Conservation (phyloP, 2,888 invertebrate genomes). For the Apamea epomidion region DNA sequence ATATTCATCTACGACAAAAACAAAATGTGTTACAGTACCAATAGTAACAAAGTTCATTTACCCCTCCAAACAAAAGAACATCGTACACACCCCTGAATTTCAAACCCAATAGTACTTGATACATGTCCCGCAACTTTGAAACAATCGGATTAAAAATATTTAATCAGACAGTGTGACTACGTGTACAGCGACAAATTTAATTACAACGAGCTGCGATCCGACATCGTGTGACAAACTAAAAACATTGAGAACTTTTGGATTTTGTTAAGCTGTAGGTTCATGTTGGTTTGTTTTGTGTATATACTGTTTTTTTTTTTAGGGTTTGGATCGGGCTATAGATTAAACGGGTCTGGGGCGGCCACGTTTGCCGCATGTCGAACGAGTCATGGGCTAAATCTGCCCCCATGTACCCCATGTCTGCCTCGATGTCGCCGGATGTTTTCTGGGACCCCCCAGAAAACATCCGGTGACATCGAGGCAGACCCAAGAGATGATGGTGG, state of each 20-base stretch:
- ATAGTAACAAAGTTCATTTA: not conserved
- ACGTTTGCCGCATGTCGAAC: not conserved
- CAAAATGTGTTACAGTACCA: not conserved
- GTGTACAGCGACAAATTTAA: conserved; percentile 68
- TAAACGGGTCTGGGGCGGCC: not conserved
- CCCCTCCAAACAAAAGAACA: not conserved
- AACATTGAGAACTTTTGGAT: conserved; percentile 56
- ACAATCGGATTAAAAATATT: conserved; percentile 67
- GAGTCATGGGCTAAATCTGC: too few species aligned
- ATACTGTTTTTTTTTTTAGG: not conserved
- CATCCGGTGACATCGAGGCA: too few species aligned
- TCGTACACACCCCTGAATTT: not conserved
- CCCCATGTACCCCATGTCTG: too few species aligned
- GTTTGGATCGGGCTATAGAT: not conserved
- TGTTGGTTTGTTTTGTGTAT: conserved; percentile 2
- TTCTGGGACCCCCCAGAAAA: too few species aligned
- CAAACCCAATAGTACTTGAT: conserved; percentile 29
- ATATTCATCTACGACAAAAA: not conserved
- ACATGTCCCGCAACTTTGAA: conserved; percentile 34
- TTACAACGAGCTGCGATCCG: conserved; percentile 52
- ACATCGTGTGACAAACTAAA: conserved; percentile 50
- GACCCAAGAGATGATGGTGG: too few species aligned
- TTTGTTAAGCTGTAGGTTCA: conserved; percentile 33
- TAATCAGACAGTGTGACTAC: conserved; percentile 62
- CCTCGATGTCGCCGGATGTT: too few species aligned